phyloP scores from a whole-genome alignment of 2,113 vertebrate species.

The Rhombomys opimus region DNA sequence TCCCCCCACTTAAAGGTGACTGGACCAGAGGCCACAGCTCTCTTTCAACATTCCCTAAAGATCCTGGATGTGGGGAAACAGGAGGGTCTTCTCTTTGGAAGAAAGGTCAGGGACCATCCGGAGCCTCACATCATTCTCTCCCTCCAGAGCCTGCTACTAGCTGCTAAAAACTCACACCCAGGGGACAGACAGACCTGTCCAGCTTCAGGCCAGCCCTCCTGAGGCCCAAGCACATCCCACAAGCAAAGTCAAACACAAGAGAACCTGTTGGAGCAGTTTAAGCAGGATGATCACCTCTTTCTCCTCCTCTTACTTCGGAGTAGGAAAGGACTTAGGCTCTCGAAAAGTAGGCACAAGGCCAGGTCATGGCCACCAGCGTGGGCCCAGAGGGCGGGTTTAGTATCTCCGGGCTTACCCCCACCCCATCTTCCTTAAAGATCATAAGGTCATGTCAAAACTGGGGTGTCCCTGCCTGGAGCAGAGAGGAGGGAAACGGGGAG shows the following conservation, averaged over 20 bases:
- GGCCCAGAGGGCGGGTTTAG: conserved; percentile 2
- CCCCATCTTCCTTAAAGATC: conserved; percentile 42
- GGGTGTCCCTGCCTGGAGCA: conserved; percentile 17
- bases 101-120: neutral
- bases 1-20: neutral
- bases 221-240: conserved; percentile 56
- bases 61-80: neutral
- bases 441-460: conserved; percentile 45
- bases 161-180: neutral
- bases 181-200: conserved; percentile 18
- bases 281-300: conserved; percentile 64
- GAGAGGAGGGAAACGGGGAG: neutral
- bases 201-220: conserved; percentile 18
- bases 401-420: neutral
- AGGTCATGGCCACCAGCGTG: conserved; percentile 60
- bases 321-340: conserved; percentile 66
- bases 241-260: conserved; percentile 61
- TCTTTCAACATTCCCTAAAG: neutral
- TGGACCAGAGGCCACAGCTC: neutral
- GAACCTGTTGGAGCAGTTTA: conserved; percentile 83
- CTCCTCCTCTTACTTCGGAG: conserved; percentile 70
- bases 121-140: neutral
- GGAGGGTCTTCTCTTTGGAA: neutral
- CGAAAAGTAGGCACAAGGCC: conserved; percentile 59
- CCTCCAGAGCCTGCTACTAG: neutral